Evolutionary conservation across 1,140 invertebrate genomes (phyloP).

Genomic region (Potamilus streckersoni): DNA sequence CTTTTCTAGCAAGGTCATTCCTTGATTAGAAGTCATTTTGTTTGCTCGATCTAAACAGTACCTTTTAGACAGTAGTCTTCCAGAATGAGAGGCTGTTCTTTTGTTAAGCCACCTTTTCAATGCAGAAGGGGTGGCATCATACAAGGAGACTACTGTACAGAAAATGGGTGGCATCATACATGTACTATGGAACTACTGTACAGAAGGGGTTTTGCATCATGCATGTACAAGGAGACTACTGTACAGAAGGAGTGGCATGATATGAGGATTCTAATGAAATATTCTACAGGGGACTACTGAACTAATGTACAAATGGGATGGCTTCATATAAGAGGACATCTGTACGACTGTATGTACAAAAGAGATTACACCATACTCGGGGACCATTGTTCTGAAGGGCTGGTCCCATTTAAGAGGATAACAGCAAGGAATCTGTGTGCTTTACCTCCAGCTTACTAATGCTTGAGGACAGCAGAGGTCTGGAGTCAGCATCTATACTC

Average conservation of each 20-base stretch:
- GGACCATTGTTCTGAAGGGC: background rate
- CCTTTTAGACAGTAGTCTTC: too few relatives aligned
- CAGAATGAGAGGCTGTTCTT: too few relatives aligned
- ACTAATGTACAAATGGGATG: background rate
- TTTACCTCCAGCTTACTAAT: slow-evolving; percentile 84
- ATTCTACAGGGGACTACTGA: background rate
- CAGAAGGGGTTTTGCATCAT: background rate
- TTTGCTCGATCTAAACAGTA: too few relatives aligned
- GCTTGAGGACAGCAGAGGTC: slow-evolving; percentile 84
- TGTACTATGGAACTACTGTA: too few relatives aligned
- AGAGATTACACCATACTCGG: background rate
- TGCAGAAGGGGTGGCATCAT: too few relatives aligned
- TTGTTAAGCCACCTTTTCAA: too few relatives aligned
- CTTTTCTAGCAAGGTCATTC: too few relatives aligned
- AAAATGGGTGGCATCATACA: too few relatives aligned
- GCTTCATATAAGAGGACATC: background rate
- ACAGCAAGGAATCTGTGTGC: background rate
- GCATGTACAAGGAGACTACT: background rate
- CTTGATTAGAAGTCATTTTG: too few relatives aligned
- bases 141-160: too few relatives aligned
- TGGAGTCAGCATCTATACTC: slow-evolving; percentile 79
- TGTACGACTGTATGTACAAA: background rate
- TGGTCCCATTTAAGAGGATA: background rate
- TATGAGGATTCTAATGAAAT: background rate
- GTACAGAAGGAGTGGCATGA: background rate